Percentiles rank a stretch among this genome's conserved stretches.
Evolutionary conservation across 1,140 invertebrate species (phyloP).

Genomic region (Spodoptera litura): DNA sequence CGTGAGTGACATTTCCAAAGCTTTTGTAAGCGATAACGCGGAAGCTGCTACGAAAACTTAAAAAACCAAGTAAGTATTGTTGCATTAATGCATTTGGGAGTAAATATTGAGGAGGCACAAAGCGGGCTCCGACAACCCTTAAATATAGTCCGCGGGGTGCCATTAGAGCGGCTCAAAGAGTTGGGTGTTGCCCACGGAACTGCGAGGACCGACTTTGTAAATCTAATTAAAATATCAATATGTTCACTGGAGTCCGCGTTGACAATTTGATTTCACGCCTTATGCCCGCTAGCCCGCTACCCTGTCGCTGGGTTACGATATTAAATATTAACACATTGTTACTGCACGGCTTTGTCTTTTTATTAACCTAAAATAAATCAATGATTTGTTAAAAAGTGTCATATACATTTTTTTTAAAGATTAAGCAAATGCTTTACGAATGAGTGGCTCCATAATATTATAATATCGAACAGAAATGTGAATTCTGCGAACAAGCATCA

Average conservation of each 20-base stretch:
- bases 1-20: slow-evolving; percentile 78
- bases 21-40: slow-evolving; percentile 85
- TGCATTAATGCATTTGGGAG: slow-evolving; percentile 84
- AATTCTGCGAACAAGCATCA: slow-evolving; percentile 64
- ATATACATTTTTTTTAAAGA: neutral
- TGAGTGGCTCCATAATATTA: neutral
- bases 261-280: slow-evolving; percentile 85
- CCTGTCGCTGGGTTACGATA: slow-evolving; percentile 42
- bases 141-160: slow-evolving; percentile 81
- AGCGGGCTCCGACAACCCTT: slow-evolving; percentile 81
- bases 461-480: slow-evolving; percentile 21
- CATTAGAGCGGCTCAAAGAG: slow-evolving; percentile 84
- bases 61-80: slow-evolving; percentile 85
- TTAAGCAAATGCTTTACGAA: slow-evolving; percentile 5
- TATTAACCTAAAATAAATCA: neutral
- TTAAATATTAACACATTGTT: slow-evolving; percentile 52
- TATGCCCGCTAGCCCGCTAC: slow-evolving; percentile 38
- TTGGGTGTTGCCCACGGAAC: slow-evolving; percentile 78
- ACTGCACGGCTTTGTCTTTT: slow-evolving; percentile 31
- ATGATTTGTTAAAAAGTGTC: neutral
- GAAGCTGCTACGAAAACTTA: slow-evolving; percentile 83
- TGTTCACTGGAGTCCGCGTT: slow-evolving; percentile 78
- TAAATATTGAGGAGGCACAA: slow-evolving; percentile 85
- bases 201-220: slow-evolving; percentile 81
- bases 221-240: slow-evolving; percentile 87